These are phyloP conservation scores for Mongoloraphidia duomilia DNA, from an alignment of 2,888 invertebrate species.

Conservation along the genomic window DNA sequence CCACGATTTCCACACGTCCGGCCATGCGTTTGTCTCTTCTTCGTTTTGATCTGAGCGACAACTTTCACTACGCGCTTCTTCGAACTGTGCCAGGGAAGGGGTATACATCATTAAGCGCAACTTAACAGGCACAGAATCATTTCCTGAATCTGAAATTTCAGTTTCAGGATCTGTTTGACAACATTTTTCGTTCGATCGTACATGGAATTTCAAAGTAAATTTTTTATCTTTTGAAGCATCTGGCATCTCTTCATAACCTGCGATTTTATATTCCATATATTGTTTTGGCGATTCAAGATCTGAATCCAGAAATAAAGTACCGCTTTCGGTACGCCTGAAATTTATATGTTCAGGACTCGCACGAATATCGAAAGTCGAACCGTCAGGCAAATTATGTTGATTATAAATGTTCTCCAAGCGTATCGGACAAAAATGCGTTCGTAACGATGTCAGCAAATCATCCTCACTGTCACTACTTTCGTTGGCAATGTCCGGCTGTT, in stretches of 20 bases:
- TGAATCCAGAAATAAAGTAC: conserved; percentile 41
- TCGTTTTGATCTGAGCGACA: conserved; percentile 14
- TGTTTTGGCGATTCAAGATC: conserved; percentile 33
- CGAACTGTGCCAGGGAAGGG: conserved; percentile 25
- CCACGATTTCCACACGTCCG: conserved; percentile 11
- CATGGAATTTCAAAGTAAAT: conserved; percentile 54
- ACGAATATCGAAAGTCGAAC: conserved; percentile 55
- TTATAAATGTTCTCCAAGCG: conserved; percentile 28
- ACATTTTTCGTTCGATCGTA: conserved; percentile 40
- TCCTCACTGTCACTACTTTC: conserved; percentile 35
- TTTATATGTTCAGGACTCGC: conserved; percentile 46
- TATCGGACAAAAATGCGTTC: conserved; percentile 76
- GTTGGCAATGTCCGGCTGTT: conserved; percentile 9
- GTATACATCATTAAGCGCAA: conserved; percentile 25
- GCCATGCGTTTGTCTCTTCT: conserved; percentile 22
- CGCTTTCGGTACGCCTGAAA: conserved; percentile 51
- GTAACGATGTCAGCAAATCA: conserved; percentile 59
- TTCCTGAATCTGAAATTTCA: conserved; percentile 2
- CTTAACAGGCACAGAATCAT: not conserved
- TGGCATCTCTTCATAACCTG: conserved; percentile 25
- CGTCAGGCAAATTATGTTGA: conserved; percentile 40
- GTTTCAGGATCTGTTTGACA: conserved; percentile 37
- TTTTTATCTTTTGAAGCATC: conserved; percentile 17
- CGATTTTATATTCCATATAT: conserved; percentile 37
- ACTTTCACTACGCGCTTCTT: conserved; percentile 16